Base-by-base conservation (phyloP, 2,113 vertebrate genomes). In the Saccopteryx leptura region DNA sequence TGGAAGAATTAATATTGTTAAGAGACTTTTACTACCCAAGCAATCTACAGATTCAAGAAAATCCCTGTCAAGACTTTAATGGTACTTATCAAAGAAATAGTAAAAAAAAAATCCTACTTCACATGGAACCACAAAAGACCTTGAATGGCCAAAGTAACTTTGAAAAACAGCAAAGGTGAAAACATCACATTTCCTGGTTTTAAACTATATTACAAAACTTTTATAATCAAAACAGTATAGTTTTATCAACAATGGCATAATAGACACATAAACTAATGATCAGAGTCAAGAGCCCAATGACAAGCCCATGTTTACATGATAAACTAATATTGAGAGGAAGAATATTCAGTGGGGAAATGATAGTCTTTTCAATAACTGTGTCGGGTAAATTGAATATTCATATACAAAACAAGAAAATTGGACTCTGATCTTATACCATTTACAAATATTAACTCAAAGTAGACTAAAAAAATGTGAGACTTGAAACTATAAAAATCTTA, bases 1-100 rank as follows among this genome's bases (percentile, higher is more conserved):
- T 24, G n/a, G n/a, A 84, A 92, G n/a, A 75, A 92, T 46, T 65
- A 84, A 65, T 46, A 84, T 91, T 63, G 33, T 75, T 84, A 84
- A 75, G 72, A 75, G 31, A 18, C 76, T 13, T 39, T 28, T 54
- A 56, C 8, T 56, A 85, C 9, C 26, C 50, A 46, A 92, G 46
- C 19, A 50, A 84, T 65, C 60, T 66, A 31, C 18, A 75, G 24
- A 46, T 46, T 76, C 61, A 65, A 46, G 19, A 1, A 7, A 74
- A 56, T 65, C 58, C 18, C n/a, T 56, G 56, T 48, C 3, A 48
- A n/a, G 76, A 66, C 76, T 46, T 72, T 33, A 76, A 65, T 48
- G 71, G 26, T n/a, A 92, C 56, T 85, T 85, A 58, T 58, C 71
- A 85, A 26, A 85, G n/a, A 92, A 84, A 76, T 48, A 92, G 19